A percentile compares a stretch with the other conserved stretches of the same genome.
phyloP scores from a whole-genome alignment of 2,888 invertebrate genomes.

The Harpalus rufipes region DNA sequence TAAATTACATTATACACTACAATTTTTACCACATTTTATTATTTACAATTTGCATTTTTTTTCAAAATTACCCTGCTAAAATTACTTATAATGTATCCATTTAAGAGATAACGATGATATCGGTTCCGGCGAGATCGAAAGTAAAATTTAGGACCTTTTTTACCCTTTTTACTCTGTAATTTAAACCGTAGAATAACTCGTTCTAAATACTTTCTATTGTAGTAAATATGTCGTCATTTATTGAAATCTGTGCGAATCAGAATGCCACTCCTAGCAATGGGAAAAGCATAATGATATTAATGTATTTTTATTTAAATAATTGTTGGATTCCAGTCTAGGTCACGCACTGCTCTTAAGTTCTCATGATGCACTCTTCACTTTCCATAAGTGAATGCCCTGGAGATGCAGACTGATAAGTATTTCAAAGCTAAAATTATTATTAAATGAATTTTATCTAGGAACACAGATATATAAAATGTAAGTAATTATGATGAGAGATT shows the following conservation, averaged over 20 bases:
- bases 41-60: too few species aligned
- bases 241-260: neutral
- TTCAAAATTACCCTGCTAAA: too few species aligned
- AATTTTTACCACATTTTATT: too few species aligned
- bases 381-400: neutral
- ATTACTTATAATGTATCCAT: too few species aligned
- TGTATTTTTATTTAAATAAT: conserved; percentile 2
- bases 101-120: too few species aligned
- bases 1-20: too few species aligned
- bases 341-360: neutral
- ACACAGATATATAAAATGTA: too few species aligned
- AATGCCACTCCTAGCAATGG: neutral
- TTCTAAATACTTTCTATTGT: neutral
- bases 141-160: too few species aligned
- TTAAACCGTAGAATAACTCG: too few species aligned
- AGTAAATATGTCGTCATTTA: neutral
- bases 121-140: too few species aligned
- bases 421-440: neutral
- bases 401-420: neutral
- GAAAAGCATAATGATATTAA: neutral
- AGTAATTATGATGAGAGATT: too few species aligned
- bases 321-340: neutral
- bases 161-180: too few species aligned
- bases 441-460: neutral
- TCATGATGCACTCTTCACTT: neutral